These are phyloP conservation scores for Leptodactylus fallax DNA, from an alignment of 2,797 vertebrate species.

Conservation along the genomic window DNA sequence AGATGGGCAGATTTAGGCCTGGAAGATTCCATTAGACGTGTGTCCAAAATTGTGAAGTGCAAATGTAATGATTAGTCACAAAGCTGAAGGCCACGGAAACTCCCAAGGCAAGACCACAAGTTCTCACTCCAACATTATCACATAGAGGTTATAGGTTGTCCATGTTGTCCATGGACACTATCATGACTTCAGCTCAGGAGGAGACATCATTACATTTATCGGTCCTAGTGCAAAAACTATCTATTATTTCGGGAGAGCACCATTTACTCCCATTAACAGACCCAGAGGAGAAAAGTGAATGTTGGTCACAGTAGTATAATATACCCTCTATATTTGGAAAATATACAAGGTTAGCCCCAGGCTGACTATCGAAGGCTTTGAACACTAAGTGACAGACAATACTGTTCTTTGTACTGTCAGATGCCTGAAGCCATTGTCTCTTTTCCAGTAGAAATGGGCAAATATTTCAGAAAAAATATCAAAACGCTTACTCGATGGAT, in stretches of 20 bases:
- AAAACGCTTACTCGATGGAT: not conserved
- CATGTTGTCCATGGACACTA: too few relatives aligned
- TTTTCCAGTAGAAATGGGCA: not conserved
- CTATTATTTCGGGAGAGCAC: not conserved
- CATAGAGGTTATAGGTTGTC: too few relatives aligned
- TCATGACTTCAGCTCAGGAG: too few relatives aligned
- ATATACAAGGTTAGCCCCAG: conserved; percentile 8
- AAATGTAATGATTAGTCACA: too few relatives aligned
- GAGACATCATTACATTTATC: too few relatives aligned
- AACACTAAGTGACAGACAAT: conserved; percentile 12
- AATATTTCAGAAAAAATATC: not conserved
- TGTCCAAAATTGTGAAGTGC: too few relatives aligned
- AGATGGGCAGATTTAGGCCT: too few relatives aligned
- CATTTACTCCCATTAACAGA: not conserved
- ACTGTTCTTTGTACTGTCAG: not conserved
- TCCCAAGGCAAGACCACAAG: too few relatives aligned
- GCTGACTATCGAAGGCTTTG: conserved; percentile 12
- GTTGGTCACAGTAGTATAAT: not conserved
- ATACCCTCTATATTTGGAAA: not conserved
- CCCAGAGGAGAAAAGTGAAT: not conserved
- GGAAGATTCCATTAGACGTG: too few relatives aligned
- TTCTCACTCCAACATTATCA: too few relatives aligned
- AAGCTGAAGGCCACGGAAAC: too few relatives aligned
- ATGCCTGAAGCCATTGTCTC: conserved; percentile 34
- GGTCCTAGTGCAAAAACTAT: too few relatives aligned